Conservation (phyloP, 2,888 invertebrate species). For the Anagyrus pseudococci region DNA sequence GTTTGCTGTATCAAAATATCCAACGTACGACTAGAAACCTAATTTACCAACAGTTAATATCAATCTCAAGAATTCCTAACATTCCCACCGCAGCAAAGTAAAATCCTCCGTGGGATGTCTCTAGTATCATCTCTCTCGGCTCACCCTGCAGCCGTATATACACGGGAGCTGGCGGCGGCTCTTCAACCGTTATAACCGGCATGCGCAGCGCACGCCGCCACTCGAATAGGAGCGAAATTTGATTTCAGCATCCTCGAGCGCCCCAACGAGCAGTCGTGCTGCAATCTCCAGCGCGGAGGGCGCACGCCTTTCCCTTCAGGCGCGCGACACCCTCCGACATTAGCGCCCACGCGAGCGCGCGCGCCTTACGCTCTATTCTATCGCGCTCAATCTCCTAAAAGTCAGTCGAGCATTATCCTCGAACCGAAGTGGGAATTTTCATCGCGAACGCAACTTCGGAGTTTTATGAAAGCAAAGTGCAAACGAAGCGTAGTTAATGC, state of each 20-base stretch:
- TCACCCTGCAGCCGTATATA: background rate
- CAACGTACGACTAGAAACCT: too few species aligned
- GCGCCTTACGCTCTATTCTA: background rate
- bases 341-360: background rate
- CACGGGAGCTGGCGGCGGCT: background rate
- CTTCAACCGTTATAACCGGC: background rate
- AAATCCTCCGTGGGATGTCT: too few species aligned
- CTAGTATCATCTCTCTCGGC: background rate
- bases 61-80: too few species aligned
- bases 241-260: conserved; percentile 18
- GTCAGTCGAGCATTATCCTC: background rate
- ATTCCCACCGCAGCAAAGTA: too few species aligned
- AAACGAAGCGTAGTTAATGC: too few species aligned
- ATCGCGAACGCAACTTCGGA: too few species aligned
- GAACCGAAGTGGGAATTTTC: too few species aligned
- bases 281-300: conserved; percentile 22
- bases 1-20: too few species aligned
- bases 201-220: conserved; percentile 9
- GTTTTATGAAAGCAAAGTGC: too few species aligned
- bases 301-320: too few species aligned
- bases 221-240: conserved; percentile 33
- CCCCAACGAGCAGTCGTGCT: conserved; percentile 29
- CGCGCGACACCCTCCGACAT: background rate
- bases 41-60: too few species aligned
- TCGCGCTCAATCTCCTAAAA: too few species aligned